Evolutionary conservation across 2,113 vertebrate genomes (phyloP).

Genomic region (Spea bombifrons): DNA sequence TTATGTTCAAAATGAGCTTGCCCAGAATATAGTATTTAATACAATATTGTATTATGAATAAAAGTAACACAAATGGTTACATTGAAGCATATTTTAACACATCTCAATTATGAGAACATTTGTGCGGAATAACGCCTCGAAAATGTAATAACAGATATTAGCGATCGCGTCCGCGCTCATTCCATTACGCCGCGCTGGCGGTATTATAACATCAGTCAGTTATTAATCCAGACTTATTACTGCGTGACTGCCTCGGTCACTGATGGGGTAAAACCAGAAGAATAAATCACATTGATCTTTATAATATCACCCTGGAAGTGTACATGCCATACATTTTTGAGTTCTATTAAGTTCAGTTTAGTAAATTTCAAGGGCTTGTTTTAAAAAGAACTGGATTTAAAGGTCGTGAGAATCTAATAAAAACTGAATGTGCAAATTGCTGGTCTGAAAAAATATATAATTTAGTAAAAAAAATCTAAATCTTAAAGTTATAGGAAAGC

Average conservation of each 20-base stretch:
- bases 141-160: constrained; percentile 12
- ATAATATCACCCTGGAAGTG: not conserved
- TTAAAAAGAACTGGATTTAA: not conserved
- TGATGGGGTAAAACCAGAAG: not conserved
- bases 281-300: not conserved
- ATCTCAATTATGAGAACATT: no score
- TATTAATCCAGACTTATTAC: constrained; percentile 1
- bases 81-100: no score
- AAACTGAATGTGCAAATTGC: not conserved
- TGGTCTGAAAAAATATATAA: no score
- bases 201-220: not conserved
- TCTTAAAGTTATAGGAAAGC: no score
- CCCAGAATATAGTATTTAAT: no score
- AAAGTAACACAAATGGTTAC: no score
- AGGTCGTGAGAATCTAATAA: not conserved
- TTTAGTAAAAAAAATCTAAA: no score
- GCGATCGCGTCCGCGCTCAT: constrained; percentile 1
- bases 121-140: not conserved
- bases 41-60: no score
- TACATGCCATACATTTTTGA: not conserved
- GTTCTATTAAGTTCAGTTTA: not conserved
- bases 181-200: not conserved
- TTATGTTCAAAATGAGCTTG: no score
- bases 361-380: not conserved
- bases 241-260: not conserved